These are phyloP conservation scores for Bucorvus abyssinicus DNA, from an alignment of 2,797 vertebrate species.

Conservation along the genomic window DNA sequence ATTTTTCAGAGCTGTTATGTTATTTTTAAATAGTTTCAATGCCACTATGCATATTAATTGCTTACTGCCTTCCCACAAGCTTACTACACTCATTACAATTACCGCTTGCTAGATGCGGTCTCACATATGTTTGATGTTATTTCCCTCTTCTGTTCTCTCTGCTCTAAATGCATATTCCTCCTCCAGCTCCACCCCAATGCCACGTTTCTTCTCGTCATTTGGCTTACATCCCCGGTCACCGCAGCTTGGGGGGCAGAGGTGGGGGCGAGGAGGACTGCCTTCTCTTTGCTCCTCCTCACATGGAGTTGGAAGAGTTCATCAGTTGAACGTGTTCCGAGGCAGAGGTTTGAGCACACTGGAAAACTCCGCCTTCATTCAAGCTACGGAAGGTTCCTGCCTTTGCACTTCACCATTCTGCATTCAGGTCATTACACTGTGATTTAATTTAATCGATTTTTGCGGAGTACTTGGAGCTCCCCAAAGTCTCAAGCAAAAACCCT, in stretches of 20 bases:
- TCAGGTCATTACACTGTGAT: accelerated
- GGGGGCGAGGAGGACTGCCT: not conserved
- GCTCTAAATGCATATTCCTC: not conserved
- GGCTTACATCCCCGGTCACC: not conserved
- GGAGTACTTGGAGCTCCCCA: not conserved
- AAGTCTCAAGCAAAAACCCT: not conserved
- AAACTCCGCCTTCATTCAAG: not conserved
- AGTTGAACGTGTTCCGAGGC: not conserved
- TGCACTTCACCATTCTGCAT: not conserved
- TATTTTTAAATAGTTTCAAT: constrained; percentile 74
- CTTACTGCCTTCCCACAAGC: constrained; percentile 63
- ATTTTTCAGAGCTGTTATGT: constrained; percentile 72
- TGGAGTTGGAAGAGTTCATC: not conserved
- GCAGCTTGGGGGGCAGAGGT: not conserved
- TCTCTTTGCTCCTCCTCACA: not conserved
- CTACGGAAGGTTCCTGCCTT: not conserved
- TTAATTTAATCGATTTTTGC: not conserved
- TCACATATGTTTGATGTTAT: constrained; percentile 10
- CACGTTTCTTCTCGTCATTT: not conserved
- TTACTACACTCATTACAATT: constrained; percentile 56
- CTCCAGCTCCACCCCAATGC: not conserved
- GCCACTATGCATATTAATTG: constrained; percentile 64
- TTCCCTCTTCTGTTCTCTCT: not conserved
- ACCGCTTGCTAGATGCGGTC: not conserved
- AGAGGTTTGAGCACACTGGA: not conserved